Evolutionary conservation across 2,113 vertebrate species (phyloP), one percentile per base, ranked within the genome.

Genomic region (Nematolebias whitei): DNA sequence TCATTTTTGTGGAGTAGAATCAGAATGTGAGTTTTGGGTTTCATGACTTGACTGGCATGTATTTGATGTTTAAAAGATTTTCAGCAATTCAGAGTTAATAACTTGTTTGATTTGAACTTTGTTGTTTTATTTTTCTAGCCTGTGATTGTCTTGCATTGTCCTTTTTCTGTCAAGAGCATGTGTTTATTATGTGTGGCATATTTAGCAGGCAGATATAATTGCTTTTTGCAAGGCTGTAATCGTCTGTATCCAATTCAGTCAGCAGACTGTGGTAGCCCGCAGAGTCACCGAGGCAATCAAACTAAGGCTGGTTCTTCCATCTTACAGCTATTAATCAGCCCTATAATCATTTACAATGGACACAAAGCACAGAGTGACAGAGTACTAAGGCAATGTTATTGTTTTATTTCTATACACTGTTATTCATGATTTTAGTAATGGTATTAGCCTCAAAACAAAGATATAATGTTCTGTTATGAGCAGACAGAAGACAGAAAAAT

Each of bases 151-250:
- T 71, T 40, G 45, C 63, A 65, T 56, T 50, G 69, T 82, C 74
- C 63, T 65, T 63, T 14, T 68, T 86, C 85, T 88, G 77, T 85
- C 83, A 85, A 70, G 77, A 85, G 74, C 74, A 75, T 79, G 73
- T 87, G 79, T 89, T 90, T 88, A 85, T 90, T 82, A 72, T 68
- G 66, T 87, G 81, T 87, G 87, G 90, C 88, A 88, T 90, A 87
- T 89, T 88, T 86, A 87, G 85, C 87, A 76, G 80, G 76, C 82
- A 86, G 80, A 90, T 90, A 85, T 91, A 89, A 90, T 90, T 84
- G 80, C 74, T 68, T 70, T n/a, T 57, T 74, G 73, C 48, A 66
- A 84, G 80, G 72, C 82, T 86, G 76, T 87, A 86, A 88, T 87
- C 54, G 82, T 62, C 81, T 81, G 71, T 63, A 56, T 84, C 84